Base-by-base conservation (phyloP, 1,140 invertebrate genomes). In the Bombus waltoni region DNA sequence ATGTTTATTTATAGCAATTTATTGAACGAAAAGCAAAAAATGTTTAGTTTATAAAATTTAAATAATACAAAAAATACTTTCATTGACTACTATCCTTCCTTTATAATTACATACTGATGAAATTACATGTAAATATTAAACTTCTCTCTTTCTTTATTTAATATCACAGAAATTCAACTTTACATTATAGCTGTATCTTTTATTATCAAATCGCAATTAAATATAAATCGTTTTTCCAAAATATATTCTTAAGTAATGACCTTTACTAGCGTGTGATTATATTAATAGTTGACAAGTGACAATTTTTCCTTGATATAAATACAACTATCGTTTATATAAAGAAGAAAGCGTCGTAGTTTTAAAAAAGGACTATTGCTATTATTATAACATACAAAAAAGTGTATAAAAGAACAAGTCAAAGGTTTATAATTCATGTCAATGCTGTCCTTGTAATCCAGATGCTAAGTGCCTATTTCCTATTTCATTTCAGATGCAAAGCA, bases 381-480 rank as follows among this genome's bases (percentile, higher is more conserved):
- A 28, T 57, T 28, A 47, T 44, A 73, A 35, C 32, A 72, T 62
- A 66, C 2, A 40, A 70, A 68, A 83, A 35, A 73, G 79, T 79
- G 42, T 25, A 59, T 57, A 35, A 90, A 86, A 81, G 68, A 53
- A 87, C 83, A n/a, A 62, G 77, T 59, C 66, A 79, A 84, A 80
- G 83, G 32, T 80, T 66, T 77, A 62, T 80, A 81, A 90, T 83
- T 83, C 59, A 75, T 85, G 44, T 86, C 71, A 83, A 82, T 32
- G 53, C 74, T 88, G 90, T 85, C 93, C 93, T 94, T 93, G 92
- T 83, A 75, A 66, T 68, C 82, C 89, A 92, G 90, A 87, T 90
- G 91, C 75, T 88, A 94, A 94, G 91, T 94, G 93, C 80, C 89
- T 88, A 89, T 92, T 94, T 95, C 93, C 93, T 94, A 92, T 93